These are phyloP conservation scores for Micromesistius poutassou DNA, from an alignment of 2,797 vertebrate species.

Conservation along the genomic window DNA sequence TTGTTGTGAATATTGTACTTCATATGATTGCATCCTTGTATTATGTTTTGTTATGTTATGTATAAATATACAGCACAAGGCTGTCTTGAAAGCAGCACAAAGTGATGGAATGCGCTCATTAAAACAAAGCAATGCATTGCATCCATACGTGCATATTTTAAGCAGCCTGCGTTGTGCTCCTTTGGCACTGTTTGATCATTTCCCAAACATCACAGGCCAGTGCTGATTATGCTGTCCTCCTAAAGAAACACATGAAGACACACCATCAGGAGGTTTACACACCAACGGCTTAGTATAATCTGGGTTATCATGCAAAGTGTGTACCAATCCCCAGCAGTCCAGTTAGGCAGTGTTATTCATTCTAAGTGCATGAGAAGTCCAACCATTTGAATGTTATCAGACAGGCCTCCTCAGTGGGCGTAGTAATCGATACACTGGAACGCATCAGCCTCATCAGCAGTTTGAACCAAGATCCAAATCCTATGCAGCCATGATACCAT, in stretches of 20 bases:
- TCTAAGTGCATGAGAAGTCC: neutral
- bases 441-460: neutral
- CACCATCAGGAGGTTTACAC: neutral
- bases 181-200: neutral
- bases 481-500: neutral
- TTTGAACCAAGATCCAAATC: neutral
- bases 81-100: neutral
- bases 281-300: neutral
- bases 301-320: slow-evolving; percentile 1
- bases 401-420: neutral
- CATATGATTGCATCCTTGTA: neutral
- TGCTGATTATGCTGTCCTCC: neutral
- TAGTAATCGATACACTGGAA: neutral
- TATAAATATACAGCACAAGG: neutral
- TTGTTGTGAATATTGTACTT: neutral
- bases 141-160: neutral
- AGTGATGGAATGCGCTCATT: neutral
- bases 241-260: neutral
- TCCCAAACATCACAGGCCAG: neutral
- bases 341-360: neutral
- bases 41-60: neutral
- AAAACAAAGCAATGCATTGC: neutral
- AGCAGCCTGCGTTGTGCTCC: neutral
- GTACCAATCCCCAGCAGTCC: neutral
- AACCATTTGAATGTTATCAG: slow-evolving; percentile 2